phyloP scores from a whole-genome alignment of 2,797 vertebrate species.

The Taenioides sp. region DNA sequence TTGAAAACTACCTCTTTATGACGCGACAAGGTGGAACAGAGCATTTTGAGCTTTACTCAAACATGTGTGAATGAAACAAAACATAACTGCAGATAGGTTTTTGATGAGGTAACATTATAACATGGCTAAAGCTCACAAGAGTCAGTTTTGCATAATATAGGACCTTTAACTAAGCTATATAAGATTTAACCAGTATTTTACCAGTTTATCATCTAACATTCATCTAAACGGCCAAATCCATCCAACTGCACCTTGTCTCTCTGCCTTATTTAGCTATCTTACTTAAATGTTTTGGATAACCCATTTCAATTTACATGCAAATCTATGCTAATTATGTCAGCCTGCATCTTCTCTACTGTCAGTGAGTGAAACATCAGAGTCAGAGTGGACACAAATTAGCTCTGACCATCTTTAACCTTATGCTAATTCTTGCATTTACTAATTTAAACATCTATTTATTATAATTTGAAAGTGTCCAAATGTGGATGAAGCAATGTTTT shows the following conservation, averaged over 20 bases:
- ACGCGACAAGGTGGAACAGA: too few relatives aligned
- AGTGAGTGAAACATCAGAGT: constrained; percentile 40
- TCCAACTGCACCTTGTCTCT: neutral
- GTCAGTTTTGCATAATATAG: too few relatives aligned
- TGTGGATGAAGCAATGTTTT: neutral
- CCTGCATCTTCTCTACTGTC: constrained; percentile 35
- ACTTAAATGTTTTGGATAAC: constrained; percentile 33
- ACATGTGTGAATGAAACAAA: too few relatives aligned
- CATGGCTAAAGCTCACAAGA: too few relatives aligned
- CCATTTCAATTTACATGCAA: constrained; percentile 61
- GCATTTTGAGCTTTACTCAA: too few relatives aligned
- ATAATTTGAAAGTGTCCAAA: neutral
- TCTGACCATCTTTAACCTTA: constrained; percentile 27
- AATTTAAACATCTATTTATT: neutral
- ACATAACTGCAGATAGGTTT: too few relatives aligned
- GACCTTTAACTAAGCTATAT: too few relatives aligned
- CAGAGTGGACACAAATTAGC: constrained; percentile 40
- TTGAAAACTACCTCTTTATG: too few relatives aligned
- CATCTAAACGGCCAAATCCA: neutral
- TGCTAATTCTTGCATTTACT: constrained; percentile 12
- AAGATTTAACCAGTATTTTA: too few relatives aligned
- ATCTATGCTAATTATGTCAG: constrained; percentile 60
- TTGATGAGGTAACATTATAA: too few relatives aligned
- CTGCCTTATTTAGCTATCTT: constrained; percentile 28
- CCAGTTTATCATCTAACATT: constrained; percentile 3